Evolutionary conservation across 2,888 invertebrate genomes (phyloP).

Genomic region (Drosophila subsilvestris): DNA sequence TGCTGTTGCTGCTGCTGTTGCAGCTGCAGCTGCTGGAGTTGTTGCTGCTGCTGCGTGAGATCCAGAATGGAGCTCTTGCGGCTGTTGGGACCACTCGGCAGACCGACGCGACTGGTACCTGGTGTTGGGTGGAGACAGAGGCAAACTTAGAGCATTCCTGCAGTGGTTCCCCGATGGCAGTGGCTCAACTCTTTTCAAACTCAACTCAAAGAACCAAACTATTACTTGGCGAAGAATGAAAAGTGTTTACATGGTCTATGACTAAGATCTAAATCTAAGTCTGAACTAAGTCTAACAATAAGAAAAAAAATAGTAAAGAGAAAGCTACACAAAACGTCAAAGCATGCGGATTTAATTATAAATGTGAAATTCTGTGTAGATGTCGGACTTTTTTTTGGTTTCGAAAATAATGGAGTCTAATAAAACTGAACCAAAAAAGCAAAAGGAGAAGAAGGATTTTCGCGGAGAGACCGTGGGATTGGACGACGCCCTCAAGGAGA

Average conservation of each 20-base stretch:
- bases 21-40: slow-evolving; percentile 81
- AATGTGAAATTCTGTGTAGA: background rate
- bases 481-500: slow-evolving; percentile 8
- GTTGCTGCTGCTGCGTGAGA: slow-evolving; percentile 83
- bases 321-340: slow-evolving; percentile 33
- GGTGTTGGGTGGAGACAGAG: background rate
- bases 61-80: slow-evolving; percentile 87
- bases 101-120: slow-evolving; percentile 84
- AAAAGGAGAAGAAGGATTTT: too few species aligned
- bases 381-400: background rate
- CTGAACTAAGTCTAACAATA: slow-evolving; percentile 19
- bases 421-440: too few species aligned
- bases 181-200: slow-evolving; percentile 43
- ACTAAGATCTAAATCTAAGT: slow-evolving; percentile 12
- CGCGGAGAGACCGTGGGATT: slow-evolving; percentile 1
- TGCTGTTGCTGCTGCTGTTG: slow-evolving; percentile 69
- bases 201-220: slow-evolving; percentile 63
- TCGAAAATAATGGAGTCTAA: too few species aligned
- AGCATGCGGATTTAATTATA: slow-evolving; percentile 47
- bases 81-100: slow-evolving; percentile 80
- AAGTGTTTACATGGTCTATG: slow-evolving; percentile 42
- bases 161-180: background rate
- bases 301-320: slow-evolving; percentile 16
- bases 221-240: slow-evolving; percentile 58
- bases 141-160: background rate